A percentile compares a stretch with the other conserved stretches of the same genome.
phyloP scores from a whole-genome alignment of 2,888 invertebrate species.

The Malthinus seriepunctatus region DNA sequence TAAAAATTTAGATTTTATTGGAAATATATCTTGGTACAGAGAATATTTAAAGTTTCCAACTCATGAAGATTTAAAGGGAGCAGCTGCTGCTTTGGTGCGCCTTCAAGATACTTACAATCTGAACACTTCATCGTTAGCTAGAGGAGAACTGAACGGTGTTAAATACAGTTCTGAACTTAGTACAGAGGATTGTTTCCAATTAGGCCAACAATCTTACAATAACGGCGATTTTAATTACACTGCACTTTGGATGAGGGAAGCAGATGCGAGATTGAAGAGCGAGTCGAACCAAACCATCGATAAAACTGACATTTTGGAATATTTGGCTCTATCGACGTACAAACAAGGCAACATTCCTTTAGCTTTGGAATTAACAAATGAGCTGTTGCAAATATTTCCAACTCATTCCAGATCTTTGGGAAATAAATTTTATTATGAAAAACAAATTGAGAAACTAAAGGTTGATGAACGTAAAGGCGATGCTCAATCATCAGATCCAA shows the following conservation, averaged over 20 bases:
- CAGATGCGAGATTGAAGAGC: slow-evolving; percentile 72
- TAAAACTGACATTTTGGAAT: slow-evolving; percentile 87
- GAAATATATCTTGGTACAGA: slow-evolving; percentile 74
- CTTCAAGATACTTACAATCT: slow-evolving; percentile 90
- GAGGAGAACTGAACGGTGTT: slow-evolving; percentile 85
- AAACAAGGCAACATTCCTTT: slow-evolving; percentile 83
- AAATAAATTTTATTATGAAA: slow-evolving; percentile 90
- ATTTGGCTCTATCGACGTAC: slow-evolving; percentile 93
- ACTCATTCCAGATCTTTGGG: slow-evolving; percentile 85
- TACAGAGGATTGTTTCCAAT: slow-evolving; percentile 94
- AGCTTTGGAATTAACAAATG: slow-evolving; percentile 88
- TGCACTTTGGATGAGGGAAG: slow-evolving; percentile 93
- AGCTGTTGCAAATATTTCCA: slow-evolving; percentile 78
- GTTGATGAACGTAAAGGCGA: slow-evolving; percentile 62
- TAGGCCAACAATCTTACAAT: slow-evolving; percentile 92
- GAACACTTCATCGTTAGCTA: slow-evolving; percentile 82
- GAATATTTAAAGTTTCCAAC: slow-evolving; percentile 83
- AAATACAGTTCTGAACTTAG: slow-evolving; percentile 75
- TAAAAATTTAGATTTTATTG: slow-evolving; percentile 15
- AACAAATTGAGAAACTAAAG: slow-evolving; percentile 65
- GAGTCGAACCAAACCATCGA: slow-evolving; percentile 69
- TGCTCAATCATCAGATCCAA: slow-evolving; percentile 62
- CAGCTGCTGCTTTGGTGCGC: slow-evolving; percentile 90
- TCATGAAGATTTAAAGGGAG: slow-evolving; percentile 93
- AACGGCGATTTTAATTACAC: slow-evolving; percentile 92